Evolutionary conservation across 2,797 vertebrate genomes (phyloP).

Genomic region (Pseudochromis fuscus): DNA sequence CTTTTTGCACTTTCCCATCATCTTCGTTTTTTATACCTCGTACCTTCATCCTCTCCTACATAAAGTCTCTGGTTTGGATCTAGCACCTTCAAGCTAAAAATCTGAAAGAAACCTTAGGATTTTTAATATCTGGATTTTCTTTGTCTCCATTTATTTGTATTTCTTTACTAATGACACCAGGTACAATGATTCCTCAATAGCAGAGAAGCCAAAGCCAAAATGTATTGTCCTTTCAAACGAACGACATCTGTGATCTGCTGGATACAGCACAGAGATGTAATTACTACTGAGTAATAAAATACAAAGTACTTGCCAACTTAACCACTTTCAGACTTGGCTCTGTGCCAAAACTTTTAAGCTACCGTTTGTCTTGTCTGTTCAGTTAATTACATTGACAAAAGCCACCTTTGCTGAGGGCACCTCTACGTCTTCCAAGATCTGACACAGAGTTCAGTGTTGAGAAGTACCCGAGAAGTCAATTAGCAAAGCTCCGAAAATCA

Average conservation of each 20-base stretch:
- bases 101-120: too few species aligned
- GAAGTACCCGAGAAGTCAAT: constrained; percentile 68
- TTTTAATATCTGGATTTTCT: too few species aligned
- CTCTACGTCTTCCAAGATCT: constrained; percentile 49
- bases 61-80: too few species aligned
- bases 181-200: not conserved
- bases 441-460: constrained; percentile 58
- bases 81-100: too few species aligned
- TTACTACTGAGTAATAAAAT: constrained; percentile 30
- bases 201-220: not conserved
- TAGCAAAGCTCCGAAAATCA: constrained; percentile 72
- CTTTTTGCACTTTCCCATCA: too few species aligned
- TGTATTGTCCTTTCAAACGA: not conserved
- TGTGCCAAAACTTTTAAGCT: constrained; percentile 26
- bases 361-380: constrained; percentile 33
- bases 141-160: too few species aligned
- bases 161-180: too few species aligned
- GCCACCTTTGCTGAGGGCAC: constrained; percentile 49
- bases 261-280: too few species aligned
- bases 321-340: constrained; percentile 36
- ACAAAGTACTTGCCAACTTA: constrained; percentile 26
- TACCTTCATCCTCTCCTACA: too few species aligned
- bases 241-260: not conserved
- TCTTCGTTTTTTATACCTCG: too few species aligned
- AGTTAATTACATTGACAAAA: constrained; percentile 65